A percentile compares a stretch with the other conserved stretches of the same genome.
Evolutionary conservation across 2,797 vertebrate species (phyloP).

Genomic region (Melanotaenia trifasciata): DNA sequence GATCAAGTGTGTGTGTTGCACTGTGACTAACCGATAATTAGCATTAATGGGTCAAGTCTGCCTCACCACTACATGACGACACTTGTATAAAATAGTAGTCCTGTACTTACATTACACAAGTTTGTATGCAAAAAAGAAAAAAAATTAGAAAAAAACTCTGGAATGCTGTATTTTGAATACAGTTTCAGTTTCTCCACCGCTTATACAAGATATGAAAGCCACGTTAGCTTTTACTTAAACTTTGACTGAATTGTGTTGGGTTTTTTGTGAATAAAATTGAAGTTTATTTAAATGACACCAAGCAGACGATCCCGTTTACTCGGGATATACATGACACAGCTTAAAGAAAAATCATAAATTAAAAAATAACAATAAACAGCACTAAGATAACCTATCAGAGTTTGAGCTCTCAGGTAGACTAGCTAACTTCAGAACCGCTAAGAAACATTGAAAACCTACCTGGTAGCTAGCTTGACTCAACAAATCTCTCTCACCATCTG

Average conservation of each 20-base stretch:
- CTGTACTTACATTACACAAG: background rate
- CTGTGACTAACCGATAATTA: background rate
- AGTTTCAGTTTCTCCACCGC: background rate
- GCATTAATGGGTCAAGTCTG: background rate
- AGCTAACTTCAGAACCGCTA: slow-evolving; percentile 10
- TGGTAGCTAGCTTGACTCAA: slow-evolving; percentile 23
- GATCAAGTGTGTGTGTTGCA: background rate
- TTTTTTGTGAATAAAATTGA: background rate
- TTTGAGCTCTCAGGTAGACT: slow-evolving; percentile 11
- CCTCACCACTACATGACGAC: background rate
- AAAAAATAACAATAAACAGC: background rate
- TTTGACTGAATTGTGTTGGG: background rate
- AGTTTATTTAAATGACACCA: background rate
- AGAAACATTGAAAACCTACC: slow-evolving; percentile 49
- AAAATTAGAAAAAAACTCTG: background rate
- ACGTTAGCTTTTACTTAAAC: background rate
- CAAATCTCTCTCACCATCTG: slow-evolving; percentile 17
- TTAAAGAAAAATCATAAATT: background rate
- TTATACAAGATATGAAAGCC: background rate
- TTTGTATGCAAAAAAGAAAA: background rate
- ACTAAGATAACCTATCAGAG: background rate
- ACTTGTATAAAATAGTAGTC: background rate
- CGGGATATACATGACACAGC: slow-evolving; percentile 39
- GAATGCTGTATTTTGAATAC: background rate
- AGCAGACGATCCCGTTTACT: background rate